phyloP scores from a whole-genome alignment of 2,113 vertebrate species.

The Plectropomus leopardus region DNA sequence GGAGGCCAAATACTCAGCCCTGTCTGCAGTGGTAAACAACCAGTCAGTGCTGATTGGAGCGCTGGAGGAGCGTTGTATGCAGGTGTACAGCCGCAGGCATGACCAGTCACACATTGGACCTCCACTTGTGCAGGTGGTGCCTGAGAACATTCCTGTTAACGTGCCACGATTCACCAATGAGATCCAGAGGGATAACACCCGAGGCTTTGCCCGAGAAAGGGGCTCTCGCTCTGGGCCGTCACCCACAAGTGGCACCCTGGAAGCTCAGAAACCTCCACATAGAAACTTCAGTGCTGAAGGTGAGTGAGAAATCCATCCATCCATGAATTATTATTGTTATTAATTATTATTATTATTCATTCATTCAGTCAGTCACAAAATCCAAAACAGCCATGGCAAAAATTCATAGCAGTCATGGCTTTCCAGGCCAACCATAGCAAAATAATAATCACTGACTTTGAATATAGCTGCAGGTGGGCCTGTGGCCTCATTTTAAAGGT shows the following conservation, averaged over 20 bases:
- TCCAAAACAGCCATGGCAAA: constrained; percentile 13
- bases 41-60: constrained; percentile 92
- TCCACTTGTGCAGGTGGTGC: constrained; percentile 95
- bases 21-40: constrained; percentile 95
- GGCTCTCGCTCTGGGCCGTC: constrained; percentile 86
- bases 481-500: constrained; percentile 63
- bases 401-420: constrained; percentile 23
- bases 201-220: constrained; percentile 84
- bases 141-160: constrained; percentile 92
- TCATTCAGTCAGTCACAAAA: constrained; percentile 4
- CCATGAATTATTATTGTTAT: constrained; percentile 7
- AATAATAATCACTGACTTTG: constrained; percentile 33
- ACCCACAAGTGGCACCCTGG: constrained; percentile 81
- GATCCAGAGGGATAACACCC: constrained; percentile 91
- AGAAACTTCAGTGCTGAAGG: constrained; percentile 93
- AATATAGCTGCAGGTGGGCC: constrained; percentile 61
- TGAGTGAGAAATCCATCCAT: constrained; percentile 73
- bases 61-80: constrained; percentile 93
- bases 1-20: constrained; percentile 89
- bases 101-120: constrained; percentile 85
- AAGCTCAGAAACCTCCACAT: constrained; percentile 86
- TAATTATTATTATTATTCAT: neutral
- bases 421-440: constrained; percentile 61
- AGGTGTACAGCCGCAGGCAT: constrained; percentile 89
- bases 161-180: constrained; percentile 92